Evolutionary conservation across 2,888 invertebrate genomes (phyloP).

Genomic region (Phyllotreta cruciferae): DNA sequence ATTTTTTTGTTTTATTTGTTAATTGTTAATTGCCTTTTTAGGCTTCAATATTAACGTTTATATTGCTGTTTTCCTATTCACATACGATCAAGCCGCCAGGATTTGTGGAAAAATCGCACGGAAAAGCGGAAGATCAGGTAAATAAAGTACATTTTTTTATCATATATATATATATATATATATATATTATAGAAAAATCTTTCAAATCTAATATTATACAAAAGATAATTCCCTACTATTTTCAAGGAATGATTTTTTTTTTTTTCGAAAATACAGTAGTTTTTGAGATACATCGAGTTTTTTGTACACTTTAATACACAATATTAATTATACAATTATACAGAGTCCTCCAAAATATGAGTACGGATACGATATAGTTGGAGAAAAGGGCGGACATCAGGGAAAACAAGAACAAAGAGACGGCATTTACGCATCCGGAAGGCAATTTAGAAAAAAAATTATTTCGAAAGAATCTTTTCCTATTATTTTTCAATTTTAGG

Average conservation of each 20-base stretch:
- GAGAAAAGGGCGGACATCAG: conserved; percentile 58
- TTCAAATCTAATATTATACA: no score
- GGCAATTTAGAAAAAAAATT: no score
- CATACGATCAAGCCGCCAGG: conserved; percentile 57
- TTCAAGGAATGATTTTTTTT: not conserved
- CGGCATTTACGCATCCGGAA: conserved; percentile 60
- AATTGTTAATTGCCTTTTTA: conserved; percentile 50
- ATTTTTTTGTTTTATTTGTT: no score
- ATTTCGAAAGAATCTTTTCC: no score
- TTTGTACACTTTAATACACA: not conserved
- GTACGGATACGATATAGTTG: conserved; percentile 61
- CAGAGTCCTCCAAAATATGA: conserved; percentile 64
- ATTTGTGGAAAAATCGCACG: conserved; percentile 56
- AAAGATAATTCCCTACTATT: not conserved
- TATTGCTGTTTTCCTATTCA: conserved; percentile 51
- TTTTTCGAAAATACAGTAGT: not conserved
- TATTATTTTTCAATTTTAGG: no score
- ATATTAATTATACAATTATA: conserved; percentile 30
- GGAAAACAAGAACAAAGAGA: conserved; percentile 61
- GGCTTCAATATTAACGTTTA: conserved; percentile 52
- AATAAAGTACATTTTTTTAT: conserved; percentile 36
- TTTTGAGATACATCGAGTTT: not conserved
- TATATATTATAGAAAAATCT: no score
- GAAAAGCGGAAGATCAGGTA: conserved; percentile 56
- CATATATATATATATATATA: not conserved